Evolutionary conservation across 2,797 vertebrate species (phyloP).

Genomic region (Ceryle rudis): DNA sequence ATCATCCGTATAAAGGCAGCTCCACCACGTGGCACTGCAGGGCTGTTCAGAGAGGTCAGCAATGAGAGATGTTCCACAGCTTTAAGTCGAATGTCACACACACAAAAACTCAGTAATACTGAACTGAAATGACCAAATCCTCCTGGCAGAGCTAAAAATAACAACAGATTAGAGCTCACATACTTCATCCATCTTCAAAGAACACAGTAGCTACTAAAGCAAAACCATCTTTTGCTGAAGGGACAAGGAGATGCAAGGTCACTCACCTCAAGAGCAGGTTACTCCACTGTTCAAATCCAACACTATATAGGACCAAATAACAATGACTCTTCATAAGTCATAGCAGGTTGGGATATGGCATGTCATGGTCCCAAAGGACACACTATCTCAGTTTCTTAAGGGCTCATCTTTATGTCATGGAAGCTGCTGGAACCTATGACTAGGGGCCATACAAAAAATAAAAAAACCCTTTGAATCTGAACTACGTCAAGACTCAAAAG

Average conservation of each 20-base stretch:
- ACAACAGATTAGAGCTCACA: neutral
- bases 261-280: neutral
- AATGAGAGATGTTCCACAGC: neutral
- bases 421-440: neutral
- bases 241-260: neutral
- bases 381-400: neutral
- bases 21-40: neutral
- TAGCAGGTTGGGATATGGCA: rapidly evolving
- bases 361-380: neutral
- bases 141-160: conserved; percentile 11
- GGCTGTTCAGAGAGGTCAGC: neutral
- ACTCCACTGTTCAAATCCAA: neutral
- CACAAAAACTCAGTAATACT: neutral
- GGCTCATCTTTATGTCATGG: neutral
- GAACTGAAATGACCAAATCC: conserved; percentile 1
- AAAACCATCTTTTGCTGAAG: neutral
- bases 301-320: neutral
- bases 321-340: neutral
- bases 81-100: neutral
- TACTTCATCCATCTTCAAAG: neutral
- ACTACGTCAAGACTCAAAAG: neutral
- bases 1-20: neutral
- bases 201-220: neutral
- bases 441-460: neutral
- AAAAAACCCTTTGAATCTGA: neutral